A percentile compares a stretch with the other conserved stretches of the same genome.
Evolutionary conservation across 30 jellyfish, hydroid and myxozoan species (phyloP).

Genomic region (Chironex yamaguchii): DNA sequence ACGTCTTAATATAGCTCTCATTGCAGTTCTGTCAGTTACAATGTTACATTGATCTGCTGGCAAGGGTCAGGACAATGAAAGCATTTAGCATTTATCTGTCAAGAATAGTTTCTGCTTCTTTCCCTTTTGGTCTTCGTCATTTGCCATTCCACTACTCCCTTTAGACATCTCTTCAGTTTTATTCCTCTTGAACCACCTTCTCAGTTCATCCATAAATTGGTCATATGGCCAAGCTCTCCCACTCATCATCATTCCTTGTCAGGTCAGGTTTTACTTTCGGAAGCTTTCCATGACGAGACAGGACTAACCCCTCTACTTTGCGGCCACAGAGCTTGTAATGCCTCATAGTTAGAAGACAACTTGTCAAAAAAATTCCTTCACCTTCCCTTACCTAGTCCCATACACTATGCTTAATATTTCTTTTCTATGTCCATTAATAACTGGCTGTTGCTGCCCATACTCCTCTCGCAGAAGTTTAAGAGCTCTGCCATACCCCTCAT

Average conservation of each 20-base stretch:
- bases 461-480: not conserved
- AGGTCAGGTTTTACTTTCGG: constrained; percentile 47
- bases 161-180: constrained; percentile 8
- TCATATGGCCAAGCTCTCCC: constrained; percentile 55
- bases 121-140: no score
- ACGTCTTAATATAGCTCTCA: constrained; percentile 31
- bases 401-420: not conserved
- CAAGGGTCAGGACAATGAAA: constrained; percentile 49
- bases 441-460: not conserved
- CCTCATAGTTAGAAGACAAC: not conserved
- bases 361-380: not conserved
- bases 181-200: constrained; percentile 53
- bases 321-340: not conserved
- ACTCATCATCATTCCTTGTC: constrained; percentile 59
- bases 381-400: not conserved
- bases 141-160: not conserved
- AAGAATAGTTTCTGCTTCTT: no score
- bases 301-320: constrained; percentile 14
- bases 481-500: constrained; percentile 5
- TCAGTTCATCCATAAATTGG: constrained; percentile 21
- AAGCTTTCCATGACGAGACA: constrained; percentile 30
- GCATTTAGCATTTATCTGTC: constrained; percentile 44
- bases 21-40: constrained; percentile 17
- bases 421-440: not conserved
- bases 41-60: constrained; percentile 53